Percentiles rank a stretch among this genome's conserved stretches.
Conservation (phyloP, 1,140 invertebrate genomes). For the Saccostrea glomerata region DNA sequence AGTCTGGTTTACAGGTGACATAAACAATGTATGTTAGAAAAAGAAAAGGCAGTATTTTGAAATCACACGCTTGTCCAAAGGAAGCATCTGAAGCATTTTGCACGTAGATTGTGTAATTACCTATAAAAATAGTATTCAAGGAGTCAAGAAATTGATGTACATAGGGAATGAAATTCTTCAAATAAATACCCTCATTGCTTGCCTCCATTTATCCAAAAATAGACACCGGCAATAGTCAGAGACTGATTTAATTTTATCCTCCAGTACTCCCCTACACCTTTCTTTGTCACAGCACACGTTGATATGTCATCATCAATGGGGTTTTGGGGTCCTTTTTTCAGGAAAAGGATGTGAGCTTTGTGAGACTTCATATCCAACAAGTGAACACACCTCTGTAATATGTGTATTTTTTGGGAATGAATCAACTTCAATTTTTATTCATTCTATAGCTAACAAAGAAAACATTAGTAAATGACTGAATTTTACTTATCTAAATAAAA, state of each 20-base stretch:
- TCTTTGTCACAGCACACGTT: neutral
- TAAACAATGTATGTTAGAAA: neutral
- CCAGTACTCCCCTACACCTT: neutral
- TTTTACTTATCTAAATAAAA: too few relatives aligned
- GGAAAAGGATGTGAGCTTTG: neutral
- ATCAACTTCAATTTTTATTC: too few relatives aligned
- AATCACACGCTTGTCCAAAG: neutral
- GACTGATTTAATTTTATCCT: neutral
- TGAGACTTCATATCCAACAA: neutral
- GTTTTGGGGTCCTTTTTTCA: neutral
- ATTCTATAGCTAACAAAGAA: too few relatives aligned
- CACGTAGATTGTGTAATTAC: neutral
- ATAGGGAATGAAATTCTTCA: neutral
- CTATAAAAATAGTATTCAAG: neutral
- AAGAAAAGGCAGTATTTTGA: neutral
- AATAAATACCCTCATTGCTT: neutral
- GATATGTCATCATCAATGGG: neutral
- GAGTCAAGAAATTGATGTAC: neutral
- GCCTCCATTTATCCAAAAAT: neutral
- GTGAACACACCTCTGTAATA: neutral
- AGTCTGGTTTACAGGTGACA: neutral
- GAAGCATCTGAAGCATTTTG: neutral
- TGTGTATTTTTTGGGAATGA: too few relatives aligned
- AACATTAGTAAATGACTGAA: too few relatives aligned
- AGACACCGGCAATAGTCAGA: neutral